A percentile compares a stretch with the other conserved stretches of the same genome.
phyloP scores from a whole-genome alignment of 92 coral and sea anemone genomes.

The Phenganax stokvisi region DNA sequence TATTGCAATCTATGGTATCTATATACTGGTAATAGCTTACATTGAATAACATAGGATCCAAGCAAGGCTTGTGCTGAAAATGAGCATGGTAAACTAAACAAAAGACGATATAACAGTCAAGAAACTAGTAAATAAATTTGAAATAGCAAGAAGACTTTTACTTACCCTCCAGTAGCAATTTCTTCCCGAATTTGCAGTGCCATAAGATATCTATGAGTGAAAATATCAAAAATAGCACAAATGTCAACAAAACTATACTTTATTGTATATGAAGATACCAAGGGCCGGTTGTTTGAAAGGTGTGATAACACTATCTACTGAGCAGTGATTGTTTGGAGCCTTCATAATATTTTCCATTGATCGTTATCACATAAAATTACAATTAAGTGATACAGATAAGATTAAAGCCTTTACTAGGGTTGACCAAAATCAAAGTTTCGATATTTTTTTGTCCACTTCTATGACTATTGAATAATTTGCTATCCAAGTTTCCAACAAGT shows the following conservation, averaged over 20 bases:
- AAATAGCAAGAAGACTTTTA: background rate
- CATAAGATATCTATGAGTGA: constrained; percentile 61
- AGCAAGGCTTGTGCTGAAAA: constrained; percentile 83
- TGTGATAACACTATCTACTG: too few species aligned
- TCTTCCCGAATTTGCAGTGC: constrained; percentile 93
- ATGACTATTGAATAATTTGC: background rate
- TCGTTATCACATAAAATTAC: too few species aligned
- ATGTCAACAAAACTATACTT: too few species aligned
- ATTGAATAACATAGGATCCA: constrained; percentile 89
- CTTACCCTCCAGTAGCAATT: constrained; percentile 89
- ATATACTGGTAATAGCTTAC: constrained; percentile 31
- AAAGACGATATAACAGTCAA: background rate
- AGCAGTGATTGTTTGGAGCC: too few species aligned
- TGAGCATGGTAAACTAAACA: constrained; percentile 78
- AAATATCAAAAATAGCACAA: too few species aligned
- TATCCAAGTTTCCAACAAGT: too few species aligned
- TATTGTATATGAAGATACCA: too few species aligned
- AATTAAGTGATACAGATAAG: too few species aligned
- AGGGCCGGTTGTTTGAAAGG: too few species aligned
- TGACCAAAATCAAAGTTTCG: too few species aligned
- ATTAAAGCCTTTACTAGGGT: too few species aligned
- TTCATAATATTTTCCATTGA: too few species aligned
- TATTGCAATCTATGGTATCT: background rate
- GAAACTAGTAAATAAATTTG: background rate
- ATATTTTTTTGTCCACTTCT: background rate